phyloP scores from a whole-genome alignment of 2,888 invertebrate species.

The Drosophila prolongata region DNA sequence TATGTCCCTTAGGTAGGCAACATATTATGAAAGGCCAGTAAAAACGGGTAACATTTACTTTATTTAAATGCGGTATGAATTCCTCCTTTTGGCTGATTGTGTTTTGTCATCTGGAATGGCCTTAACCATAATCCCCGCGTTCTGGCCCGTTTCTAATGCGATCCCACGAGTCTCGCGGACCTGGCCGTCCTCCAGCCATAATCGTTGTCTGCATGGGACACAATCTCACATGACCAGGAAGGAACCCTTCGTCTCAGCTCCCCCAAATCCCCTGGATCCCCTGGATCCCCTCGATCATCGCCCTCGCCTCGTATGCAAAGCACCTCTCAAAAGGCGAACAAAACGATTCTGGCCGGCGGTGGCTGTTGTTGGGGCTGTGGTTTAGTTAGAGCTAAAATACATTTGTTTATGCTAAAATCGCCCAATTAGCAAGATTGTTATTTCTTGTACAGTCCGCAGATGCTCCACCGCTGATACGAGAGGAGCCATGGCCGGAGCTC shows the following conservation, averaged over 20 bases:
- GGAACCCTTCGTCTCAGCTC: not conserved
- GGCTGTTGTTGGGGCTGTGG: conserved; percentile 34
- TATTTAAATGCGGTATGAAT: conserved; percentile 1
- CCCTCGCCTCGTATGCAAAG: conserved; percentile 74
- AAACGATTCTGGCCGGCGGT: conserved; percentile 69
- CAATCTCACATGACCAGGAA: conserved; percentile 26
- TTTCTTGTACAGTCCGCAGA: conserved; percentile 83
- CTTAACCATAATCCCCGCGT: not conserved
- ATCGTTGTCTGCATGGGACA: conserved; percentile 30
- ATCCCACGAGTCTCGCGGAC: conserved; percentile 5
- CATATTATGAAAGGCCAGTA: too few species aligned
- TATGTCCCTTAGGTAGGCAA: too few species aligned
- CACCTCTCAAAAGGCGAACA: conserved; percentile 69
- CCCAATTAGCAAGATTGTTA: conserved; percentile 85
- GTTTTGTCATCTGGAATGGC: conserved; percentile 1
- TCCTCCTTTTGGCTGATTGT: not conserved
- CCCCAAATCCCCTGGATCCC: not conserved
- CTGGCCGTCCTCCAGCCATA: conserved; percentile 9
- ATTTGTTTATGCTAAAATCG: conserved; percentile 85
- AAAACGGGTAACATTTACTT: not conserved
- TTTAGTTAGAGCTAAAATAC: conserved; percentile 83
- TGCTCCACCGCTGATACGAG: conserved; percentile 71
- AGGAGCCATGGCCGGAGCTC: conserved; percentile 33
- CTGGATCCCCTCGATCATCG: not conserved
- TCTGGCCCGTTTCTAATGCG: conserved; percentile 15